These are phyloP conservation scores for Drosophila sproati DNA, from an alignment of 1,140 invertebrate species.

Conservation along the genomic window DNA sequence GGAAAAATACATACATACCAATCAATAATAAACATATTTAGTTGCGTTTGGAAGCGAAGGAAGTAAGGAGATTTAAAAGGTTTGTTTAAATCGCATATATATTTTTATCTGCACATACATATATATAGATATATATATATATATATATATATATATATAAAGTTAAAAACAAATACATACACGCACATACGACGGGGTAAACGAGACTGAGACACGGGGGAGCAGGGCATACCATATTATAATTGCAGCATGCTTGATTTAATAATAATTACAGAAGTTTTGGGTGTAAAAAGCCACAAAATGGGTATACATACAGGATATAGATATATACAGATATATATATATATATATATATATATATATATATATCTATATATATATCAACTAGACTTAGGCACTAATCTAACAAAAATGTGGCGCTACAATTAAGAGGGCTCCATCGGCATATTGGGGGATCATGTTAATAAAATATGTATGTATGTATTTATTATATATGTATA, in stretches of 20 bases:
- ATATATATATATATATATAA: not conserved
- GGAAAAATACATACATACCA: slow-evolving; percentile 38
- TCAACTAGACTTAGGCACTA: slow-evolving; percentile 80
- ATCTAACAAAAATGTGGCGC: slow-evolving; percentile 74
- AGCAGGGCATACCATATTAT: not conserved
- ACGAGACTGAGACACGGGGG: slow-evolving; percentile 17
- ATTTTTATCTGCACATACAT: too few species aligned
- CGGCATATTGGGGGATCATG: slow-evolving; percentile 17
- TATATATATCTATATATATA: slow-evolving; percentile 34
- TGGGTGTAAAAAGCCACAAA: slow-evolving; percentile 82
- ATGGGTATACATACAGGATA: slow-evolving; percentile 51
- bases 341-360: slow-evolving; percentile 30
- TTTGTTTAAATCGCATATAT: not conserved
- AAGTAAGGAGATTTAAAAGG: slow-evolving; percentile 34
- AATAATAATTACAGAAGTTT: slow-evolving; percentile 62
- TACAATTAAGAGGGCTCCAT: slow-evolving; percentile 17
- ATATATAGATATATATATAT: not conserved
- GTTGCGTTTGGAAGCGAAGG: slow-evolving; percentile 30
- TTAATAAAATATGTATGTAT: slow-evolving; percentile 31
- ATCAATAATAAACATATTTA: slow-evolving; percentile 25
- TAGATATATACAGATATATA: not conserved
- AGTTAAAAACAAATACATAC: not conserved
- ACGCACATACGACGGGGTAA: slow-evolving; percentile 6
- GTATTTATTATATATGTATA: slow-evolving; percentile 28
- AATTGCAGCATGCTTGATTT: slow-evolving; percentile 1